Conservation (phyloP, 2,888 invertebrate species). For the Agonopterix alstromeriana region DNA sequence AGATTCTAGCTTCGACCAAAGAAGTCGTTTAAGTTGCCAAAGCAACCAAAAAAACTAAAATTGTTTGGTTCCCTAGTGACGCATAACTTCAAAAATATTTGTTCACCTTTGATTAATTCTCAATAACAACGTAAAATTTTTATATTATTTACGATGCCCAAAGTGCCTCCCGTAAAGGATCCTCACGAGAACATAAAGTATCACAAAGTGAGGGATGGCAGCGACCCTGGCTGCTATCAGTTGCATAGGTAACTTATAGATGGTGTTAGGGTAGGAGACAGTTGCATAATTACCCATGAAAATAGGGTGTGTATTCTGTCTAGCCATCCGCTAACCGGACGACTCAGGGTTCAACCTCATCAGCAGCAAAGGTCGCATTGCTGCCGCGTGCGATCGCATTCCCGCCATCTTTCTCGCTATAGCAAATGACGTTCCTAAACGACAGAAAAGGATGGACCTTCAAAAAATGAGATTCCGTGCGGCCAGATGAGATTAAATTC, state of each 20-base stretch:
- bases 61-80: slow-evolving; percentile 22
- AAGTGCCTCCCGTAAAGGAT: slow-evolving; percentile 28
- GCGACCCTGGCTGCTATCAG: slow-evolving; percentile 61
- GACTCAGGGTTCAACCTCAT: too few relatives aligned
- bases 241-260: slow-evolving; percentile 43
- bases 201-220: slow-evolving; percentile 37
- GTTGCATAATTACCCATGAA: neutral
- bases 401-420: too few relatives aligned
- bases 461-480: too few relatives aligned
- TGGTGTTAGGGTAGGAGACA: neutral
- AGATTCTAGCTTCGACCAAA: too few relatives aligned
- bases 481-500: too few relatives aligned
- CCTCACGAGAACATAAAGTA: slow-evolving; percentile 52
- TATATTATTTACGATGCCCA: slow-evolving; percentile 46
- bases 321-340: too few relatives aligned
- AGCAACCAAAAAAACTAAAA: slow-evolving; percentile 2
- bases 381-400: too few relatives aligned
- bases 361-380: too few relatives aligned
- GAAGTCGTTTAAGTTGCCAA: neutral
- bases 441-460: too few relatives aligned
- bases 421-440: too few relatives aligned
- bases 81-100: neutral
- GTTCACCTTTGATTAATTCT: neutral
- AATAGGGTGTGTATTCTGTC: too few relatives aligned
- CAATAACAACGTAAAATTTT: slow-evolving; percentile 1